These are phyloP conservation scores for Leucopsar rothschildi DNA, from an alignment of 2,113 vertebrate genomes.

Conservation along the genomic window DNA sequence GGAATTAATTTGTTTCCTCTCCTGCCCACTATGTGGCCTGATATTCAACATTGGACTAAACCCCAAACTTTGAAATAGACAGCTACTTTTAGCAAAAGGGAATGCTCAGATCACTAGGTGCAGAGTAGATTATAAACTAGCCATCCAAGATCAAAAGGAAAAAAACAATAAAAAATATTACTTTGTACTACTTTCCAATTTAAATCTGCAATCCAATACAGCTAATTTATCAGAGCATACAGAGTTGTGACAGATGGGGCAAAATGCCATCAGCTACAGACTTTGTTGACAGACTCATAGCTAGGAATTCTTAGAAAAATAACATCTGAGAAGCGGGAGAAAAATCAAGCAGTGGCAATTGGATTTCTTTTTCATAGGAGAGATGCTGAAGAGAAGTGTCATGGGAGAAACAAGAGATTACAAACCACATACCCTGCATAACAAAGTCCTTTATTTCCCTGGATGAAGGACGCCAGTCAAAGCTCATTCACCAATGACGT, in stretches of 20 bases:
- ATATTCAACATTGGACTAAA: not conserved
- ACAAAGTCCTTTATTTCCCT: not conserved
- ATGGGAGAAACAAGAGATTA: not conserved
- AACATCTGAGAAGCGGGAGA: not conserved
- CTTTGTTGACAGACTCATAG: not conserved
- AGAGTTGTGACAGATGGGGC: not conserved
- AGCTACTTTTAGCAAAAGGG: not conserved
- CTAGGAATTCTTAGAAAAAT: not conserved
- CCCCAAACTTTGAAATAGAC: not conserved
- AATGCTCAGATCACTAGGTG: not conserved
- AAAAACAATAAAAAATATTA: constrained; percentile 14
- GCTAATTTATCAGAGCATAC: constrained; percentile 29
- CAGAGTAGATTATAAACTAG: constrained; percentile 25
- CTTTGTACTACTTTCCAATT: not conserved
- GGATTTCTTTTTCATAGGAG: not conserved
- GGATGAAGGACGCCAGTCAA: not conserved
- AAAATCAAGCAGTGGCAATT: not conserved
- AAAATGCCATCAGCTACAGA: not conserved
- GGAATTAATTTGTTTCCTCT: not conserved
- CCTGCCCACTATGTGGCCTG: not conserved
- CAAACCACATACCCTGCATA: not conserved
- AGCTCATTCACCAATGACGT: not conserved
- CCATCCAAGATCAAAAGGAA: constrained; percentile 1
- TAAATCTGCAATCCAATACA: not conserved
- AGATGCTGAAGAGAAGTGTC: not conserved